These are phyloP conservation scores for Esox masquinongy DNA, from an alignment of 2,797 vertebrate genomes.

Conservation along the genomic window DNA sequence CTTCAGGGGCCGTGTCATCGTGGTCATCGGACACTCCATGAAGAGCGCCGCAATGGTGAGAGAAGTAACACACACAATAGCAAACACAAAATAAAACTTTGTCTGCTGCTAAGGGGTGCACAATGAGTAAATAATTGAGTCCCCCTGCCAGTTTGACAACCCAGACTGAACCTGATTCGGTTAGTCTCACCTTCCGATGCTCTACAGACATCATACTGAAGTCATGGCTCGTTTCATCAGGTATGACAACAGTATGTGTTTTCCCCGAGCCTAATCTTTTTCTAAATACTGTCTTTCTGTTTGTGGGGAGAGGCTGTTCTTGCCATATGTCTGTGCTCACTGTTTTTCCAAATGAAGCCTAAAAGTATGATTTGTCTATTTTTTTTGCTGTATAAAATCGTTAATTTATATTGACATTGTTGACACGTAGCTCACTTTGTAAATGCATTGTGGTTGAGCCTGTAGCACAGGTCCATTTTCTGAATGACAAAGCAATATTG, in stretches of 20 bases:
- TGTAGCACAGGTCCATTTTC: too few relatives aligned
- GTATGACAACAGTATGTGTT: background rate
- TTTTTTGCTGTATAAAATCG: too few relatives aligned
- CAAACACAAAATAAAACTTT: background rate
- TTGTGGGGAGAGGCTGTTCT: too few relatives aligned
- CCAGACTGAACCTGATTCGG: background rate
- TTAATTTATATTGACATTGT: background rate
- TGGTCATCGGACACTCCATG: constrained; percentile 86
- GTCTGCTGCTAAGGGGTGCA: background rate
- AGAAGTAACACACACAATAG: constrained; percentile 6
- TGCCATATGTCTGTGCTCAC: too few relatives aligned
- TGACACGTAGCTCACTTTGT: too few relatives aligned
- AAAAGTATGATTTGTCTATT: too few relatives aligned
- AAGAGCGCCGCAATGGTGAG: constrained; percentile 86
- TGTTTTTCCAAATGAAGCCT: too few relatives aligned
- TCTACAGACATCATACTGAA: background rate
- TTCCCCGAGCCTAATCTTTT: background rate
- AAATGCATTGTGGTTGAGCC: too few relatives aligned
- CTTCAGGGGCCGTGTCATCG: constrained; percentile 89
- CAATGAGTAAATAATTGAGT: background rate
- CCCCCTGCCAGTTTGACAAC: background rate
- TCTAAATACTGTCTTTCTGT: too few relatives aligned
- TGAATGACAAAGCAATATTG: too few relatives aligned
- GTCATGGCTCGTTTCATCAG: background rate
- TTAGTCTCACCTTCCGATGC: background rate